Evolutionary conservation across 2,113 vertebrate genomes (phyloP).

Genomic region (Podarcis raffonei): DNA sequence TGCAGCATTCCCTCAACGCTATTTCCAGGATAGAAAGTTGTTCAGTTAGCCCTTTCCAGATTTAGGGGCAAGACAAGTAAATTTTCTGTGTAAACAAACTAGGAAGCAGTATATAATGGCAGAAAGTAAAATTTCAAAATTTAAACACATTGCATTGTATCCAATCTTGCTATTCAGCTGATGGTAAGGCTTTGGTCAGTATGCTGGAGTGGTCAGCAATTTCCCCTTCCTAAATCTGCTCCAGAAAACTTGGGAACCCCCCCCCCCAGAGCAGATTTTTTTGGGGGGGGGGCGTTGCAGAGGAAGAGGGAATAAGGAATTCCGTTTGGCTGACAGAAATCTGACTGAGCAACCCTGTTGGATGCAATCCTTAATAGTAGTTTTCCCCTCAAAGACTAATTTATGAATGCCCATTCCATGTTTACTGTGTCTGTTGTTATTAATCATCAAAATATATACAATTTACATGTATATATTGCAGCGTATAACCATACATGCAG

Average conservation of each 20-base stretch:
- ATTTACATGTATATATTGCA: conserved; percentile 53
- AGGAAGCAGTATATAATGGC: conserved; percentile 6
- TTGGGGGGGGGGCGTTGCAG: too few relatives aligned
- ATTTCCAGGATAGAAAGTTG: conserved; percentile 19
- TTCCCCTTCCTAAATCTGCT: too few relatives aligned
- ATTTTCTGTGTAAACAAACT: conserved; percentile 41
- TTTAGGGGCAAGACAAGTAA: conserved; percentile 43
- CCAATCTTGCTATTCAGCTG: too few relatives aligned
- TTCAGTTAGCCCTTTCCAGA: conserved; percentile 36
- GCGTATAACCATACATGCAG: conserved; percentile 44
- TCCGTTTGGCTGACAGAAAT: too few relatives aligned
- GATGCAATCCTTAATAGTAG: neutral
- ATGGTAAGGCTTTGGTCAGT: too few relatives aligned
- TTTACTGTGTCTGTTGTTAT: conserved; percentile 29
- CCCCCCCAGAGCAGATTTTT: too few relatives aligned
- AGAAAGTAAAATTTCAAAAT: neutral
- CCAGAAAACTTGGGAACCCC: too few relatives aligned
- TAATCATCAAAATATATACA: conserved; percentile 47
- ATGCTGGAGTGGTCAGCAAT: too few relatives aligned
- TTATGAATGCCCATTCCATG: conserved; percentile 39
- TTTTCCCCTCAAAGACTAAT: conserved; percentile 35
- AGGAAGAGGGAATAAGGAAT: too few relatives aligned
- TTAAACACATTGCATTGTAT: neutral
- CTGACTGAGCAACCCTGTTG: too few relatives aligned
- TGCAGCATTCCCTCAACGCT: conserved; percentile 34